A percentile compares a stretch with the other conserved stretches of the same genome.
phyloP scores from a whole-genome alignment of 1,140 invertebrate genomes.

The Pogonognathellus flavescens region DNA sequence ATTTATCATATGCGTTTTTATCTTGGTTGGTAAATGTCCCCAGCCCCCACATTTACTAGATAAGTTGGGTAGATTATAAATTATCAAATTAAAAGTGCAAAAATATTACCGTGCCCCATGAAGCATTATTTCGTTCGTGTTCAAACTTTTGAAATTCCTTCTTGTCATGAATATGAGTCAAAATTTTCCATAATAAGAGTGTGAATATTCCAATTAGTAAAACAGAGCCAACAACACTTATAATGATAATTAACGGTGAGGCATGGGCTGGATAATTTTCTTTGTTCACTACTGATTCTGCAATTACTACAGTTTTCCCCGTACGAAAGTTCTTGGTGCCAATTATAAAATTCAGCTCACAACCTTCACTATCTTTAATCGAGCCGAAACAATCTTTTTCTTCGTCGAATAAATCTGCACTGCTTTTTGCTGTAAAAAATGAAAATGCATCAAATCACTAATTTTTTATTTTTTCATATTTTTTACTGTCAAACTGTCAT shows the following conservation, averaged over 20 bases:
- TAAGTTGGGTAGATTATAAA: too few relatives aligned
- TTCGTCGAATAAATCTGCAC: not conserved
- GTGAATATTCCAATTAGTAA: conserved; percentile 81
- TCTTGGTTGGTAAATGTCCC: too few relatives aligned
- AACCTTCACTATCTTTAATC: not conserved
- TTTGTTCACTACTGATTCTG: not conserved
- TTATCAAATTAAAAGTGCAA: not conserved
- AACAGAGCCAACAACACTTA: conserved; percentile 80
- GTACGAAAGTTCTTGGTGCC: not conserved
- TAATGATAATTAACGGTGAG: conserved; percentile 71
- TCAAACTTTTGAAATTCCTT: conserved; percentile 86
- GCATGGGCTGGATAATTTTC: not conserved
- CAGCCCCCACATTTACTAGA: too few relatives aligned
- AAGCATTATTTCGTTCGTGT: conserved; percentile 81
- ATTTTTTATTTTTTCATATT: not conserved
- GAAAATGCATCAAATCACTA: not conserved
- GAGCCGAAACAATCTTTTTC: not conserved
- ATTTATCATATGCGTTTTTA: too few relatives aligned
- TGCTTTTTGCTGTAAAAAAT: not conserved
- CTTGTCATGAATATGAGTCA: conserved; percentile 84
- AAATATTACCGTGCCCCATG: conserved; percentile 79
- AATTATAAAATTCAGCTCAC: not conserved
- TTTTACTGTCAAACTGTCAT: too few relatives aligned
- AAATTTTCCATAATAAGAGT: conserved; percentile 85
- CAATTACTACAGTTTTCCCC: not conserved